These are phyloP conservation scores for Chrysina gloriosa DNA, from an alignment of 2,888 invertebrate species.

Conservation along the genomic window DNA sequence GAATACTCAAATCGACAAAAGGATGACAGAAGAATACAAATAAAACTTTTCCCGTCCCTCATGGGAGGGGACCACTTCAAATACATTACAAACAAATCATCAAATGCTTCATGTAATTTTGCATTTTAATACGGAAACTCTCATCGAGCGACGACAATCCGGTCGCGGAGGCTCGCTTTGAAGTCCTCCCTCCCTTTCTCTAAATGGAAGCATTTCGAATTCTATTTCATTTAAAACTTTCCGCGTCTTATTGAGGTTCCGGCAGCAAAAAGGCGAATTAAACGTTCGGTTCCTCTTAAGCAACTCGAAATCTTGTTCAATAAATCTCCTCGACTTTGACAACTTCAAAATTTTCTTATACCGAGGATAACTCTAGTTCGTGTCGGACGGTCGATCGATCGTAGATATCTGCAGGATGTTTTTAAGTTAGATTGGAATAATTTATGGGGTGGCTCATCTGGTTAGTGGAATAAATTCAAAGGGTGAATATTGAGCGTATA, in stretches of 20 bases:
- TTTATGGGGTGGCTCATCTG: no score
- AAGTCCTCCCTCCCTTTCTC: conserved; percentile 21
- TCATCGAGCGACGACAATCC: conserved; percentile 17
- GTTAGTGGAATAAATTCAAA: no score
- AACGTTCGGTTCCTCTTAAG: conserved; percentile 19
- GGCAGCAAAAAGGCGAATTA: conserved; percentile 15
- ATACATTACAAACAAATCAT: conserved; percentile 43
- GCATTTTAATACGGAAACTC: conserved; percentile 24
- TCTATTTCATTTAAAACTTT: conserved; percentile 42
- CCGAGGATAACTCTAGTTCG: neutral
- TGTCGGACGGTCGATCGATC: no score
- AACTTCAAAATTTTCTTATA: conserved; percentile 18
- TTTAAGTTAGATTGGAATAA: no score
- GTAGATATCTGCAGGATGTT: no score
- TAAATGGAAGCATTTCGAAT: conserved; percentile 37
- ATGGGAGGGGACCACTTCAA: conserved; percentile 25
- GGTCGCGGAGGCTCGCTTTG: conserved; percentile 23
- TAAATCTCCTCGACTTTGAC: conserved; percentile 20
- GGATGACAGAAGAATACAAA: conserved; percentile 1
- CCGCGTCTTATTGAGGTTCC: conserved; percentile 19
- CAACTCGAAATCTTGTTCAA: conserved; percentile 12
- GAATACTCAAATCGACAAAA: no score
- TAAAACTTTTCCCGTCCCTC: neutral
- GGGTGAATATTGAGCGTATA: no score
- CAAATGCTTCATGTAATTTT: conserved; percentile 39